Conservation (phyloP, 1,140 invertebrate genomes). For the Eurosta solidaginis region DNA sequence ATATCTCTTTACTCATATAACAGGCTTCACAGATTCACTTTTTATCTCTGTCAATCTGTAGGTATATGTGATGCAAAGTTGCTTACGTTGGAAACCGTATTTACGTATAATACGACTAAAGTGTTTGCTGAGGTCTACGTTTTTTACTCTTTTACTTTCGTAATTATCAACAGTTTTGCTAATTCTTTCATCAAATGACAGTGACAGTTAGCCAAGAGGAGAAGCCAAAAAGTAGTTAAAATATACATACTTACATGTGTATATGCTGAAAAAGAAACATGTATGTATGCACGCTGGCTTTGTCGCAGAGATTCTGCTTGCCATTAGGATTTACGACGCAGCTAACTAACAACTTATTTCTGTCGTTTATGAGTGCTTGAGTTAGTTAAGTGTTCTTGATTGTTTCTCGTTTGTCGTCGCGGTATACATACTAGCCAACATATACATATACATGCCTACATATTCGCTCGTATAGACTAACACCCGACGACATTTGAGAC, state of each 20-base stretch:
- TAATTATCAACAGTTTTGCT: conserved; percentile 22
- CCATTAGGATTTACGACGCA: not conserved
- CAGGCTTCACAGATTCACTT: too few species aligned
- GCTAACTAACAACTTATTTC: conserved; percentile 24
- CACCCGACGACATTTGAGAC: not conserved
- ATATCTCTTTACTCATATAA: too few species aligned
- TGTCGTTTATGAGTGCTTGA: conserved; percentile 4
- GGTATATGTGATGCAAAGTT: too few species aligned
- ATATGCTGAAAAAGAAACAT: not conserved
- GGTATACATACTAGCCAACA: too few species aligned
- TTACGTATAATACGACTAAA: too few species aligned
- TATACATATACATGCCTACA: too few species aligned
- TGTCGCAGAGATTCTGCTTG: not conserved
- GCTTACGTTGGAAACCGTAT: too few species aligned
- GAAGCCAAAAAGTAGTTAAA: not conserved
- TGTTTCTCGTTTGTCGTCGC: not conserved
- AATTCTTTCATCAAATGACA: conserved; percentile 26
- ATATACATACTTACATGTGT: not conserved
- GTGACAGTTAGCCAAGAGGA: not conserved
- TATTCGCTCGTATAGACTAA: not conserved
- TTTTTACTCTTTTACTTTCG: not conserved
- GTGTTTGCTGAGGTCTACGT: not conserved
- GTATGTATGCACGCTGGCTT: not conserved
- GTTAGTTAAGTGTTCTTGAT: not conserved
- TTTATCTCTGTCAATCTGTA: too few species aligned